Conservation (phyloP, 2,113 vertebrate genomes). For the Eupsittula cactorum region DNA sequence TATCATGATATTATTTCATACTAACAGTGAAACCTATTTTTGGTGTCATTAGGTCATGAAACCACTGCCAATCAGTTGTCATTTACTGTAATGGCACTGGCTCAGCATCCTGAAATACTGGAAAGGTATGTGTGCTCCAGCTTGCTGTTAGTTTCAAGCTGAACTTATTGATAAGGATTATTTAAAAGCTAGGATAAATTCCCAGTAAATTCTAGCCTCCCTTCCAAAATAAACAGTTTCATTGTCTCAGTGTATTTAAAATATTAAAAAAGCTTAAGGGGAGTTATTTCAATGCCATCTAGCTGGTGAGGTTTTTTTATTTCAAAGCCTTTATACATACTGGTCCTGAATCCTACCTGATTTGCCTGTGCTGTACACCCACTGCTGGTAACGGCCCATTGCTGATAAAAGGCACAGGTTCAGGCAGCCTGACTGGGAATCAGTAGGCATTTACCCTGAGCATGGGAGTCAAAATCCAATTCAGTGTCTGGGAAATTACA, state of each 20-base stretch:
- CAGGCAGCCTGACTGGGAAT: background rate
- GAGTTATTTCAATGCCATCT: background rate
- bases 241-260: background rate
- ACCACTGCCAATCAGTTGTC: slow-evolving; percentile 88
- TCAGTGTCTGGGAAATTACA: background rate
- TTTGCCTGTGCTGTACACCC: background rate
- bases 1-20: background rate
- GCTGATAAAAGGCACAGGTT: background rate
- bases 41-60: slow-evolving; percentile 83
- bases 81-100: slow-evolving; percentile 88
- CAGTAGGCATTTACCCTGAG: background rate
- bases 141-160: background rate
- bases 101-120: slow-evolving; percentile 85
- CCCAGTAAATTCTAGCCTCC: background rate
- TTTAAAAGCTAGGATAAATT: background rate
- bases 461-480: background rate
- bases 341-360: background rate
- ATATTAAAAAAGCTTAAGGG: background rate
- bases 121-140: slow-evolving; percentile 69
- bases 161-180: background rate
- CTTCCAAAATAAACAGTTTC: background rate
- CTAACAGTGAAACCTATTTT: background rate
- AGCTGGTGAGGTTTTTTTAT: background rate
- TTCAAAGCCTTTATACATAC: background rate
- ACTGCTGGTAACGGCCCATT: background rate